Conservation (phyloP, 2,113 vertebrate genomes). For the Hippocampus abdominalis region DNA sequence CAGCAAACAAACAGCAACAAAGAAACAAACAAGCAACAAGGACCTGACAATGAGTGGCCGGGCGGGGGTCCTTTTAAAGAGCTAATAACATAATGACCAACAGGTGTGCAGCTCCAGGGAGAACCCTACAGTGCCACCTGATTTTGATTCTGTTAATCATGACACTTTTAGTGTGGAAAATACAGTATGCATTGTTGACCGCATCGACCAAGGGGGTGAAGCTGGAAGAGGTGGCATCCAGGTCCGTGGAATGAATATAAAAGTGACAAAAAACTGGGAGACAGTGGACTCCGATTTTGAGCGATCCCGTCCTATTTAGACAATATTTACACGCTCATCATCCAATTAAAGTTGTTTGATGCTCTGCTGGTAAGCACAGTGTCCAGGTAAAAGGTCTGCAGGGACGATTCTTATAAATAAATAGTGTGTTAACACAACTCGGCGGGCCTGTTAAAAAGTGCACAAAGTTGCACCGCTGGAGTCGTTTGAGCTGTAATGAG, state of each 20-base stretch:
- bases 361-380: not conserved
- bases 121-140: too few relatives aligned
- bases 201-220: too few relatives aligned
- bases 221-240: not conserved
- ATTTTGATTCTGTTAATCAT: too few relatives aligned
- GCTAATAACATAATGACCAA: too few relatives aligned
- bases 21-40: too few relatives aligned
- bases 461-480: slow-evolving; percentile 4
- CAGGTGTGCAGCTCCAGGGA: too few relatives aligned
- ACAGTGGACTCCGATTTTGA: not conserved
- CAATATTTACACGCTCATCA: not conserved
- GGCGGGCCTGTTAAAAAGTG: not conserved
- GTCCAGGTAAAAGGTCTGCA: slow-evolving; percentile 1
- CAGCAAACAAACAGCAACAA: too few relatives aligned
- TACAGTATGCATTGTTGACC: too few relatives aligned
- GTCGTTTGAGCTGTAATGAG: not conserved
- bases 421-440: slow-evolving; percentile 2
- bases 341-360: not conserved
- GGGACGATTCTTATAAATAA: not conserved
- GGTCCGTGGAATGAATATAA: not conserved
- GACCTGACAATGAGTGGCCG: too few relatives aligned
- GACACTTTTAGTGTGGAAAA: too few relatives aligned
- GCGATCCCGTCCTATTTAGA: not conserved
- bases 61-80: too few relatives aligned
- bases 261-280: not conserved